phyloP scores from a whole-genome alignment of 2,797 vertebrate genomes.

The Typhlichthys eigenmanni region DNA sequence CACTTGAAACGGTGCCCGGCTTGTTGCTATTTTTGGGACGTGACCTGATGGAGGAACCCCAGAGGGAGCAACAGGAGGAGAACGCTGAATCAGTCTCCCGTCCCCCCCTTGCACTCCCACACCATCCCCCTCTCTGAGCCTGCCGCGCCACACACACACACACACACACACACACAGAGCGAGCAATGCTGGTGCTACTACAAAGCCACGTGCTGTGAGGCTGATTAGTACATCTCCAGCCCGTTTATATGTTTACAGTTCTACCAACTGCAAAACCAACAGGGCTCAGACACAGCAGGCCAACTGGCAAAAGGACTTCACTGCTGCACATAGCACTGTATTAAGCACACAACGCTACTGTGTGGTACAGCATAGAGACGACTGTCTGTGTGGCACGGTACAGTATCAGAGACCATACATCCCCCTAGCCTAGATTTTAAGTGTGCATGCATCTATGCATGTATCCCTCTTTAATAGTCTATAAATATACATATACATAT shows the following conservation, averaged over 20 bases:
- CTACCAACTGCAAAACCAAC: not conserved
- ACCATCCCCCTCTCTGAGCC: constrained; percentile 38
- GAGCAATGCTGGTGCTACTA: not conserved
- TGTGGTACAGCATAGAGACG: no score
- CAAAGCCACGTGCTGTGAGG: not conserved
- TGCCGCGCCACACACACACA: no score
- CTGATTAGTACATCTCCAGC: not conserved
- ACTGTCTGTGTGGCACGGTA: no score
- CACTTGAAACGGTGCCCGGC: constrained; percentile 92
- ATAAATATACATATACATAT: no score
- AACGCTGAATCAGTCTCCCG: constrained; percentile 72
- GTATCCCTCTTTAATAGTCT: no score
- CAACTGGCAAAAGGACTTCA: not conserved
- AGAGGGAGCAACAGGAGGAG: constrained; percentile 83
- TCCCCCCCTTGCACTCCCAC: not conserved
- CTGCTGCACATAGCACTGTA: not conserved
- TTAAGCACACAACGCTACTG: not conserved
- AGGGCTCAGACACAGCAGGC: not conserved
- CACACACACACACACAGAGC: constrained; percentile 2
- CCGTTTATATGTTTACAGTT: not conserved
- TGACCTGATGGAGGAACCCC: constrained; percentile 94
- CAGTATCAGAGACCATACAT: no score
- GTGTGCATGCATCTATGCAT: no score
- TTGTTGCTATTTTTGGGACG: constrained; percentile 93
- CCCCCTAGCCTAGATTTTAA: no score